Evolutionary conservation across 1,140 invertebrate genomes (phyloP).

Genomic region (Anastrepha obliqua): DNA sequence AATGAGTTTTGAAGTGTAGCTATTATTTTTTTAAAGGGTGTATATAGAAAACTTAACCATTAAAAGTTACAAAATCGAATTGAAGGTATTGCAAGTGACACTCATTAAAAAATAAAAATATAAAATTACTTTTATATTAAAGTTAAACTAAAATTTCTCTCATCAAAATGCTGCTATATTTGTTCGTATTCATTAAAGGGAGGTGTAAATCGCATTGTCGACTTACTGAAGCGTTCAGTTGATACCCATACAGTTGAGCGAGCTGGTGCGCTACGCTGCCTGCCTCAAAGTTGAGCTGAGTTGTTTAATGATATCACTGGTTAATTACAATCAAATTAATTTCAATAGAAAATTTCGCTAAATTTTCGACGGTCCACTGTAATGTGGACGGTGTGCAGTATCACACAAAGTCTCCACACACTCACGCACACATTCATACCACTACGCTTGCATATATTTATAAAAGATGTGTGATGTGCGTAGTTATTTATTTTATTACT

Average conservation of each 20-base stretch:
- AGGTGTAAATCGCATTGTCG: too few relatives aligned
- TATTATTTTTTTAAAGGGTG: too few relatives aligned
- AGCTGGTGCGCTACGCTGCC: conserved; percentile 19
- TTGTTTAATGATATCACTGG: conserved; percentile 39
- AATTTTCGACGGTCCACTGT: neutral
- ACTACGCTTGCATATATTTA: neutral
- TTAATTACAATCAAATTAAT: conserved; percentile 52
- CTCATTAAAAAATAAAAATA: too few relatives aligned
- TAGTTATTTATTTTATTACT: too few relatives aligned
- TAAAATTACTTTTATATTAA: too few relatives aligned
- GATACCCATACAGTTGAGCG: conserved; percentile 19
- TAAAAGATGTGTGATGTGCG: neutral
- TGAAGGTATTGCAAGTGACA: too few relatives aligned
- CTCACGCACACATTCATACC: neutral
- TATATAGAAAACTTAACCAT: too few relatives aligned
- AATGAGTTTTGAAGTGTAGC: too few relatives aligned
- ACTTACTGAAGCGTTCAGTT: neutral
- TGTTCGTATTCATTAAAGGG: too few relatives aligned
- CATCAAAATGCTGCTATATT: too few relatives aligned
- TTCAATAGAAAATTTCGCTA: conserved; percentile 34
- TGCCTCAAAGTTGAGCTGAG: conserved; percentile 13
- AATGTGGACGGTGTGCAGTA: neutral
- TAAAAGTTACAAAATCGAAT: too few relatives aligned
- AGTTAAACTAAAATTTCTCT: too few relatives aligned
- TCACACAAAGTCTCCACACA: neutral